phyloP scores from a whole-genome alignment of 2,888 invertebrate genomes.

The Cephonodes hylas region DNA sequence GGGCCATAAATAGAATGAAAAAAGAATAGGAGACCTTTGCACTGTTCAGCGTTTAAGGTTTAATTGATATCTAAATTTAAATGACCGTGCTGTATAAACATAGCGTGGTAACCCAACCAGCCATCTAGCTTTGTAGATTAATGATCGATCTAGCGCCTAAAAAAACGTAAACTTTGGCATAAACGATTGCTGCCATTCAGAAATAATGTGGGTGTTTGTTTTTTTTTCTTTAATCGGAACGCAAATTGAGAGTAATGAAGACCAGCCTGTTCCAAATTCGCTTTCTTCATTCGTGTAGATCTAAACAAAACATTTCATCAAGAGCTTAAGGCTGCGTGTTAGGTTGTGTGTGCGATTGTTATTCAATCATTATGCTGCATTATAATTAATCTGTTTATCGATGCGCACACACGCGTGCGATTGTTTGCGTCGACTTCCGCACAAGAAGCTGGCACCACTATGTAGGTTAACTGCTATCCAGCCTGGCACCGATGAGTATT shows the following conservation, averaged over 20 bases:
- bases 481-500: constrained; percentile 42
- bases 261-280: neutral
- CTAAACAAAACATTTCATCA: neutral
- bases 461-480: constrained; percentile 57
- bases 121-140: neutral
- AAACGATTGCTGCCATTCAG: neutral
- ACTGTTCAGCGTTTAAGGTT: neutral
- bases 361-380: neutral
- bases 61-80: neutral
- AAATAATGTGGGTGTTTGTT: neutral
- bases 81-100: too few species aligned
- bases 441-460: constrained; percentile 49
- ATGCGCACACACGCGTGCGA: constrained; percentile 5
- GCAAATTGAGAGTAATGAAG: neutral
- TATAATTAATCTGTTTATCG: constrained; percentile 5
- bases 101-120: too few species aligned
- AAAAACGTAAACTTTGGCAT: neutral
- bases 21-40: neutral
- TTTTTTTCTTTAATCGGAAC: neutral
- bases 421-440: constrained; percentile 45
- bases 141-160: neutral
- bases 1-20: neutral
- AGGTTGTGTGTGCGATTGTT: neutral
- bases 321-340: neutral
- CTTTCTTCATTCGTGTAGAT: neutral